These are phyloP conservation scores for Acanthopagrus latus DNA, from an alignment of 2,797 vertebrate genomes.

Conservation along the genomic window DNA sequence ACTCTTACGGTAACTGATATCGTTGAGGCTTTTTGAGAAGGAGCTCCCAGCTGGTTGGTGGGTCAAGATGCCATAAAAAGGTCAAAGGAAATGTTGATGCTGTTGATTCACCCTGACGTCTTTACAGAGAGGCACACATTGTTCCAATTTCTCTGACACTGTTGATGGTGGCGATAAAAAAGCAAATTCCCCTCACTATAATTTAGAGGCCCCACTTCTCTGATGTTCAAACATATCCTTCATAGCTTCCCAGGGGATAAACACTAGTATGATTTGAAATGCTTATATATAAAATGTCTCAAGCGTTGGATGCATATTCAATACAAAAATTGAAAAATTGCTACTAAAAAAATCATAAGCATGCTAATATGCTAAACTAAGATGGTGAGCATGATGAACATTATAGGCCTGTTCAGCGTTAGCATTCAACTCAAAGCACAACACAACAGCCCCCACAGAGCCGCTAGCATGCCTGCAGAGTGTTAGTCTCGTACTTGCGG, in stretches of 20 bases:
- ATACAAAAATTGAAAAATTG: too few relatives aligned
- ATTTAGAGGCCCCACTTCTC: background rate
- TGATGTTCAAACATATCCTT: background rate
- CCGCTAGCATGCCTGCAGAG: background rate
- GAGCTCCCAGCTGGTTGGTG: conserved; percentile 2
- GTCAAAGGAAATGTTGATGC: conserved; percentile 15
- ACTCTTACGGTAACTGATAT: conserved; percentile 1
- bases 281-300: too few relatives aligned
- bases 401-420: background rate
- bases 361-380: background rate
- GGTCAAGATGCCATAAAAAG: conserved; percentile 15
- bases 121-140: conserved; percentile 36
- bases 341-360: background rate
- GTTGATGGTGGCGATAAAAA: conserved; percentile 24
- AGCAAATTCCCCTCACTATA: conserved; percentile 2
- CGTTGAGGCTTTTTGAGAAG: conserved; percentile 10
- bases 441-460: background rate
- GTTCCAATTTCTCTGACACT: conserved; percentile 25
- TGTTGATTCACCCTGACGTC: conserved; percentile 28
- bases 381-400: background rate
- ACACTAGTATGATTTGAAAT: too few relatives aligned
- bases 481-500: background rate
- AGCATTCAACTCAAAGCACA: background rate
- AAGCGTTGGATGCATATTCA: too few relatives aligned
- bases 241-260: too few relatives aligned